Percentiles rank a stretch among this genome's conserved stretches.
Evolutionary conservation across 2,797 vertebrate genomes (phyloP).

Genomic region (Dendrocincla fuliginosa): DNA sequence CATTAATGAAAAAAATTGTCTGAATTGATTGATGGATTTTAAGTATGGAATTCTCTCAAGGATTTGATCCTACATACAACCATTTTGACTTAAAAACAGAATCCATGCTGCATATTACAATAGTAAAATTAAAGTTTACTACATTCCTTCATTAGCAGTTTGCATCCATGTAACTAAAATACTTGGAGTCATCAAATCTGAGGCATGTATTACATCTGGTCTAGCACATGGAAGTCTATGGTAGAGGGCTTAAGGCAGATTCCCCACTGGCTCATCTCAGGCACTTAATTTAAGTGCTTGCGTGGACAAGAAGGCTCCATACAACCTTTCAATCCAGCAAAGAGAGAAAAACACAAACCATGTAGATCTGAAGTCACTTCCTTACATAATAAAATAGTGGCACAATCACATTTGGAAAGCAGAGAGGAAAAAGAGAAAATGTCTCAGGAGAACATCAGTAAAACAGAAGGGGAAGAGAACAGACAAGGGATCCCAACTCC

Average conservation of each 20-base stretch:
- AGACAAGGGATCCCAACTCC: background rate
- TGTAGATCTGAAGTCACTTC: background rate
- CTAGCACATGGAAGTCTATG: background rate
- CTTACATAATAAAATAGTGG: background rate
- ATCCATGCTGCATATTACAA: background rate
- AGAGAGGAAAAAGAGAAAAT: background rate
- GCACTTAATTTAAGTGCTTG: background rate
- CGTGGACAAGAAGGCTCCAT: background rate
- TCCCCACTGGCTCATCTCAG: background rate
- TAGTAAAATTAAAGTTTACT: background rate
- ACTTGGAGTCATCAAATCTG: background rate
- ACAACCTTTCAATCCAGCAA: background rate
- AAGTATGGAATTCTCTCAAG: background rate
- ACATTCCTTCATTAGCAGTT: background rate
- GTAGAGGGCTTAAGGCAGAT: background rate
- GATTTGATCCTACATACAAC: background rate
- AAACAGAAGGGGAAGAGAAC: background rate
- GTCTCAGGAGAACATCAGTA: background rate
- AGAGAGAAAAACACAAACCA: background rate
- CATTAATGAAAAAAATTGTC: background rate
- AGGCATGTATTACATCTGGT: background rate
- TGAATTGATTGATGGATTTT: background rate
- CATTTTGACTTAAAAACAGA: background rate
- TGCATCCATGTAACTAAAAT: background rate
- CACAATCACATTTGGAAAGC: background rate